These are phyloP conservation scores for Syncerus caffer DNA, from an alignment of 2,797 vertebrate genomes.

Conservation along the genomic window DNA sequence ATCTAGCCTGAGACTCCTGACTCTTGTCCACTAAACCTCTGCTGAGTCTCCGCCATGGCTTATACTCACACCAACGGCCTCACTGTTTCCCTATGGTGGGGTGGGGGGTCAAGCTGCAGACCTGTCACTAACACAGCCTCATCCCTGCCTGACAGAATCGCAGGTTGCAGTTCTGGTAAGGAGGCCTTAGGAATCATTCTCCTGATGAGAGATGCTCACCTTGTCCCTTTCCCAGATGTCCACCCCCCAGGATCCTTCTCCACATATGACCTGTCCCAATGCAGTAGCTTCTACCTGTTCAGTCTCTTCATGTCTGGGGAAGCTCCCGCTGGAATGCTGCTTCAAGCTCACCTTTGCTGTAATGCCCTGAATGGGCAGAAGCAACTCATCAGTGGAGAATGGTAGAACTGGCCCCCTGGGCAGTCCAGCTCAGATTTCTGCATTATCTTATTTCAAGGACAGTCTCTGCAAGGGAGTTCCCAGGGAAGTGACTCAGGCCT, in stretches of 20 bases:
- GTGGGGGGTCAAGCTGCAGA: background rate
- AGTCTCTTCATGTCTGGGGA: background rate
- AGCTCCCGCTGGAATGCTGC: background rate
- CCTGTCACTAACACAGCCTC: background rate
- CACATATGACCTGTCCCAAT: background rate
- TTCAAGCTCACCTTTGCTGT: background rate
- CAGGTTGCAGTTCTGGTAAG: background rate
- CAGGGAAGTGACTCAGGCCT: conserved; percentile 15
- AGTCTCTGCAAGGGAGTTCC: background rate
- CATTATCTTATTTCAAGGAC: background rate
- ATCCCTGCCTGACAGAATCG: background rate
- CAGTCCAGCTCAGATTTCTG: background rate
- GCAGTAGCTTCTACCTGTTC: background rate
- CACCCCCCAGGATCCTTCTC: background rate
- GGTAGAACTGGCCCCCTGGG: background rate
- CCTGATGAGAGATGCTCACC: background rate
- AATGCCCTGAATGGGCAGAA: background rate
- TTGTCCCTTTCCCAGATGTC: background rate
- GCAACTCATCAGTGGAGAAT: background rate
- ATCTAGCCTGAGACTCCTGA: background rate
- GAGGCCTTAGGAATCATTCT: background rate
- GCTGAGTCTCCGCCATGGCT: background rate
- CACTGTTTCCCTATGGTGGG: background rate
- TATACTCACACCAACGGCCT: background rate
- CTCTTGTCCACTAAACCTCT: background rate